Evolutionary conservation across 1,140 invertebrate species (phyloP).

Genomic region (Nebria ingens): DNA sequence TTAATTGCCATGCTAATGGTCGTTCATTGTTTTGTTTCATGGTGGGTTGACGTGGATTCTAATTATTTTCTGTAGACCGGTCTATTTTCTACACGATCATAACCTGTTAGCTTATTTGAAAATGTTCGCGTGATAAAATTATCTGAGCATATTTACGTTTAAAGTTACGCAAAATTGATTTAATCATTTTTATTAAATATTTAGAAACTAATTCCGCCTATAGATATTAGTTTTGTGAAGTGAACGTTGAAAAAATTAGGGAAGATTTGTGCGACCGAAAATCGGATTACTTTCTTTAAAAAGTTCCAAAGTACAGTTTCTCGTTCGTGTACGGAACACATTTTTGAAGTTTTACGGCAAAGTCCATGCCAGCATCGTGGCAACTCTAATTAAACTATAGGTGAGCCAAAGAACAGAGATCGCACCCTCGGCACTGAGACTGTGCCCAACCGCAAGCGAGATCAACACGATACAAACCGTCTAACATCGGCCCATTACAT

Average conservation of each 20-base stretch:
- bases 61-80: too few relatives aligned
- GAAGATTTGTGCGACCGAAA: background rate
- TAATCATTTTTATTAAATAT: too few relatives aligned
- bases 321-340: background rate
- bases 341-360: background rate
- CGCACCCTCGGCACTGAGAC: background rate
- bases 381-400: background rate
- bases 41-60: too few relatives aligned
- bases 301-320: background rate
- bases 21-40: background rate
- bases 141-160: too few relatives aligned
- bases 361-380: background rate
- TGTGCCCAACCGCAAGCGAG: background rate
- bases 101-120: too few relatives aligned
- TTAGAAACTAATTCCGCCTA: too few relatives aligned
- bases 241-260: background rate
- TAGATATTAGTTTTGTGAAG: too few relatives aligned
- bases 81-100: too few relatives aligned
- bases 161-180: too few relatives aligned
- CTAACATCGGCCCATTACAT: background rate
- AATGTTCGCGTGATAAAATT: too few relatives aligned
- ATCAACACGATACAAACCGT: background rate
- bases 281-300: background rate
- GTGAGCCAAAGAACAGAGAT: background rate
- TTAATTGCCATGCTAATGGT: background rate